phyloP scores from a whole-genome alignment of 1,140 invertebrate species.

The Diorhabda carinulata region DNA sequence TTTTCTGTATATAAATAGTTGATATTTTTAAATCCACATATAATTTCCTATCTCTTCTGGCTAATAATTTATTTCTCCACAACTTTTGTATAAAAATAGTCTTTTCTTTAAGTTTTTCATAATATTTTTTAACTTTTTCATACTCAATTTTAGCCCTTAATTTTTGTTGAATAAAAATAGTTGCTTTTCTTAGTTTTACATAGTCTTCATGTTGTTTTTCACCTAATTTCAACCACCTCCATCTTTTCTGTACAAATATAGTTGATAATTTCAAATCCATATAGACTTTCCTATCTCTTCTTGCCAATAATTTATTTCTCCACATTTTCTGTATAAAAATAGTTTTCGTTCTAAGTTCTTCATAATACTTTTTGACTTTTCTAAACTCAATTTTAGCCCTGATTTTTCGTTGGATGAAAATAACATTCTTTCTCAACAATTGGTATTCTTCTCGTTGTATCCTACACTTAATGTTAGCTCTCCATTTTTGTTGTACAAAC shows the following conservation, averaged over 20 bases:
- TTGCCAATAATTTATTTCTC: conserved; percentile 35
- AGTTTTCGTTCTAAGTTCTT: conserved; percentile 20
- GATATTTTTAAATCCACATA: conserved; percentile 25
- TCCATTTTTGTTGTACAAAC: conserved; percentile 10
- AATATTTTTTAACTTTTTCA: conserved; percentile 17
- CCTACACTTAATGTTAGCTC: not conserved
- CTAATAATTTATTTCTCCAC: conserved; percentile 28
- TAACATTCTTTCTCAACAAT: conserved; percentile 41
- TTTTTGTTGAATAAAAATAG: conserved; percentile 41
- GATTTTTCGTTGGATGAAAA: conserved; percentile 51
- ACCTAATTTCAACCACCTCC: conserved; percentile 25
- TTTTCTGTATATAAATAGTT: conserved; percentile 7
- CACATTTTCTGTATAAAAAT: conserved; percentile 40
- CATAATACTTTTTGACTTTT: conserved; percentile 26
- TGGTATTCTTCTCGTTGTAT: conserved; percentile 39
- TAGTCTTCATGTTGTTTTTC: not conserved
- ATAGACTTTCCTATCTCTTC: conserved; percentile 22
- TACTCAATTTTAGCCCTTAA: conserved; percentile 15
- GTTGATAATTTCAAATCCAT: conserved; percentile 24
- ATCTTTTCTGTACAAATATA: conserved; percentile 40
- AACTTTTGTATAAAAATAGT: conserved; percentile 39
- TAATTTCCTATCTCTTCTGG: not conserved
- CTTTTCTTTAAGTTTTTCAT: conserved; percentile 19
- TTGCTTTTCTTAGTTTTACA: conserved; percentile 30
- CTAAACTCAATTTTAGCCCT: conserved; percentile 43